phyloP scores from a whole-genome alignment of 2,797 vertebrate genomes.

The Darevskia nairensis region DNA sequence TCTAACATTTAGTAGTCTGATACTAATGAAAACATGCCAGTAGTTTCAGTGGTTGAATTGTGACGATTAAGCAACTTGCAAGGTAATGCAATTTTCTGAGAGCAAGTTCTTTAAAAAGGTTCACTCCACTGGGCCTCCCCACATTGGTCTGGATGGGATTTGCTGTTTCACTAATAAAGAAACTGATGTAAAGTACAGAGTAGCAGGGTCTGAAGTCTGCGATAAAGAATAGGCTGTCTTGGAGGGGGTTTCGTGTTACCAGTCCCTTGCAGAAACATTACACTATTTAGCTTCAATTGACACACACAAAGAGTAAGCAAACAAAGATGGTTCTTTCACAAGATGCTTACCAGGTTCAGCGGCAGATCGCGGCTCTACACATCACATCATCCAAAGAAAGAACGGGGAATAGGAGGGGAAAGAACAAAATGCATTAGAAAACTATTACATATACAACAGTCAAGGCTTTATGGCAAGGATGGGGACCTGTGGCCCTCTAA shows the following conservation, averaged over 20 bases:
- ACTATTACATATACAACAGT: slow-evolving; percentile 30
- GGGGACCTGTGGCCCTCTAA: background rate
- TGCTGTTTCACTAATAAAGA: slow-evolving; percentile 72
- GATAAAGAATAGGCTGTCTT: slow-evolving; percentile 74
- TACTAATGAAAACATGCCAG: slow-evolving; percentile 33
- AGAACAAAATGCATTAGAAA: slow-evolving; percentile 66
- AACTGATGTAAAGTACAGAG: slow-evolving; percentile 69
- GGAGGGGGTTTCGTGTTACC: slow-evolving; percentile 73
- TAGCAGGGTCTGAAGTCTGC: slow-evolving; percentile 28
- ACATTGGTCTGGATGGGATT: slow-evolving; percentile 62
- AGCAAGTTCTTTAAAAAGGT: slow-evolving; percentile 29
- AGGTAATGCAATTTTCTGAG: slow-evolving; percentile 49
- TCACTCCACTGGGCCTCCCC: slow-evolving; percentile 32
- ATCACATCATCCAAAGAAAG: slow-evolving; percentile 56
- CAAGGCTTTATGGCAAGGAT: background rate
- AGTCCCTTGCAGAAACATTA: slow-evolving; percentile 68
- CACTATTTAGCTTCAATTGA: slow-evolving; percentile 62
- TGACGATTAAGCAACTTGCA: slow-evolving; percentile 47
- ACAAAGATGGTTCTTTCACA: slow-evolving; percentile 64
- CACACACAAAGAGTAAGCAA: slow-evolving; percentile 69
- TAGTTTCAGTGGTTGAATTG: slow-evolving; percentile 50
- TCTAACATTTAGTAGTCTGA: slow-evolving; percentile 27
- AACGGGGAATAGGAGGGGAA: slow-evolving; percentile 39
- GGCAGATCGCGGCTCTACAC: slow-evolving; percentile 92
- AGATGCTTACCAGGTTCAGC: slow-evolving; percentile 90